These are phyloP conservation scores for Nematostella vectensis DNA, from an alignment of 92 coral and sea anemone genomes.

Conservation along the genomic window DNA sequence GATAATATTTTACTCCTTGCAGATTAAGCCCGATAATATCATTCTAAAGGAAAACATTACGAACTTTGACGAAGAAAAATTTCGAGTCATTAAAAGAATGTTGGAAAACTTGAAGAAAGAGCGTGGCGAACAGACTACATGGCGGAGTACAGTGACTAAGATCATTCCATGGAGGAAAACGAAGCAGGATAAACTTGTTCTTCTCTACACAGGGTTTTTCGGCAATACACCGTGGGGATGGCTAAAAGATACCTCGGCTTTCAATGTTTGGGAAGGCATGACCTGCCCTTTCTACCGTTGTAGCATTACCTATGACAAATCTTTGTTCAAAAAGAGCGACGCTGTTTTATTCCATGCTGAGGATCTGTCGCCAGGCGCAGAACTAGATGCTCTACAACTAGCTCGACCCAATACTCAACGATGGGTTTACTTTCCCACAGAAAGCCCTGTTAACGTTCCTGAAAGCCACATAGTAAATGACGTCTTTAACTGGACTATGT, in stretches of 20 bases:
- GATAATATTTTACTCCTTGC: too few species aligned
- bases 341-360: constrained; percentile 85
- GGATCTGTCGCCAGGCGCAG: constrained; percentile 39
- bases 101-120: neutral
- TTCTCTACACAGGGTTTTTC: constrained; percentile 72
- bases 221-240: constrained; percentile 75
- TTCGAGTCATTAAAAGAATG: neutral
- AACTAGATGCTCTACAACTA: constrained; percentile 13
- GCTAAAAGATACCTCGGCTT: constrained; percentile 34
- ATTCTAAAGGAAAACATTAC: too few species aligned
- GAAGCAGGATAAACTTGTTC: constrained; percentile 37
- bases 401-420: constrained; percentile 14
- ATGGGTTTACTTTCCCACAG: constrained; percentile 34
- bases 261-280: constrained; percentile 62
- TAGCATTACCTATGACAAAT: constrained; percentile 52
- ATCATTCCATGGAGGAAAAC: neutral
- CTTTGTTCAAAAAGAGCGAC: constrained; percentile 46
- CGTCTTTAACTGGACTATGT: constrained; percentile 56
- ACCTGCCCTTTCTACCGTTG: constrained; percentile 56
- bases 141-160: constrained; percentile 7
- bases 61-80: neutral
- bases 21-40: too few species aligned
- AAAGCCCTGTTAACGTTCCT: constrained; percentile 28
- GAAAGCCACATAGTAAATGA: constrained; percentile 12
- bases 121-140: neutral